Conservation (phyloP, 2,113 vertebrate species). For the Prunella himalayana region DNA sequence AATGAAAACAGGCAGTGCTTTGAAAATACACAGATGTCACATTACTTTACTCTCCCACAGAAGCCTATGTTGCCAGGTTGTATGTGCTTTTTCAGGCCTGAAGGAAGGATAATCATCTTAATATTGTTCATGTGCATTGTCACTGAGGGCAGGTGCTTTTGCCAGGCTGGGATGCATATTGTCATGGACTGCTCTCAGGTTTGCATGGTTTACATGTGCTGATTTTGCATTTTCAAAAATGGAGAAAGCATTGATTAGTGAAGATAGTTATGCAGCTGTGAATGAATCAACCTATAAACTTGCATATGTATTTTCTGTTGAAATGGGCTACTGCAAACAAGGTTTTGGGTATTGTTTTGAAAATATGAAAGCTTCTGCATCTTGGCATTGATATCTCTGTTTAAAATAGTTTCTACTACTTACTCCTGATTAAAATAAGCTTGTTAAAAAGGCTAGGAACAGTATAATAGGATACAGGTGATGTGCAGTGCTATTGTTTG, state of each 20-base stretch:
- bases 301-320: neutral
- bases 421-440: neutral
- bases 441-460: neutral
- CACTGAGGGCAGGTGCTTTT: neutral
- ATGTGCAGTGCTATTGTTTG: neutral
- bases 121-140: neutral
- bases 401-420: neutral
- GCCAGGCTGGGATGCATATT: neutral
- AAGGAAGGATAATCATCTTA: neutral
- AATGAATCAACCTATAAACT: neutral
- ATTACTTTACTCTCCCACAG: neutral
- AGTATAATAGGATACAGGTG: neutral
- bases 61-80: neutral
- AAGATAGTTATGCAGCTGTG: neutral
- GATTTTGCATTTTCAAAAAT: neutral
- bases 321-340: neutral
- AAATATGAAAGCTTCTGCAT: neutral
- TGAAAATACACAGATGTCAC: neutral
- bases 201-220: neutral
- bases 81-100: neutral
- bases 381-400: neutral
- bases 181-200: neutral
- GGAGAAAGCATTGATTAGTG: fast-evolving
- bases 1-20: neutral
- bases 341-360: neutral